phyloP scores from a whole-genome alignment of 2,113 vertebrate genomes.

The Argyrosomus japonicus region DNA sequence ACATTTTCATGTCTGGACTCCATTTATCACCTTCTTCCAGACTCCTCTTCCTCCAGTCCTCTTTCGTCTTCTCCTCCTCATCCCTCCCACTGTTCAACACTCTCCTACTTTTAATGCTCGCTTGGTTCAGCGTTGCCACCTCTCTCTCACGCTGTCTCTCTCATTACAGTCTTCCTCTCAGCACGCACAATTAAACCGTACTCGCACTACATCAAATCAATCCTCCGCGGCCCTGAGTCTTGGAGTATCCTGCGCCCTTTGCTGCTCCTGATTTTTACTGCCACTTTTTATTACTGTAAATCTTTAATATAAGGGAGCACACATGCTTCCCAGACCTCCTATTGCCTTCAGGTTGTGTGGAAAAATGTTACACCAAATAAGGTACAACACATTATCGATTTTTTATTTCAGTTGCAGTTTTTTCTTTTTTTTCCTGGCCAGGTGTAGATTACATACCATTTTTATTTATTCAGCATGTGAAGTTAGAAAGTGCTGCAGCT shows the following conservation, averaged over 20 bases:
- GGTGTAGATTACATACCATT: not conserved
- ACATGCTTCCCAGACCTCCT: not conserved
- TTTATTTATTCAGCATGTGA: constrained; percentile 34
- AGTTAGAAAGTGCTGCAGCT: constrained; percentile 3
- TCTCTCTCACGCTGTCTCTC: constrained; percentile 39
- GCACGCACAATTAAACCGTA: constrained; percentile 68
- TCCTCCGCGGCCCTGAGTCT: constrained; percentile 33
- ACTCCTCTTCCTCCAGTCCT: not conserved
- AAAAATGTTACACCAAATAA: constrained; percentile 13
- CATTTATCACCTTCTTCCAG: constrained; percentile 47
- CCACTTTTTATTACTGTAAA: constrained; percentile 53
- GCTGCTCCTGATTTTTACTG: constrained; percentile 61
- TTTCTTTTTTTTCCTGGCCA: not conserved
- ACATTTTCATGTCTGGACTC: constrained; percentile 16
- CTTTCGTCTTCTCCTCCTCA: not conserved
- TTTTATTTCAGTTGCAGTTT: not conserved
- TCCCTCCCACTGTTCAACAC: constrained; percentile 11
- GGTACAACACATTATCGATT: constrained; percentile 15
- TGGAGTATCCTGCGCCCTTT: constrained; percentile 46
- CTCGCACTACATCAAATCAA: constrained; percentile 69
- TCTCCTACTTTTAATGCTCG: constrained; percentile 47
- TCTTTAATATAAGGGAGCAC: constrained; percentile 26
- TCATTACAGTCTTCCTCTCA: constrained; percentile 52
- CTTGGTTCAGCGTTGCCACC: constrained; percentile 34
- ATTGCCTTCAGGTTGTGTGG: constrained; percentile 2